A percentile compares a stretch with the other conserved stretches of the same genome.
phyloP scores from a whole-genome alignment of 1,140 invertebrate genomes.

The Drosophila leontia region DNA sequence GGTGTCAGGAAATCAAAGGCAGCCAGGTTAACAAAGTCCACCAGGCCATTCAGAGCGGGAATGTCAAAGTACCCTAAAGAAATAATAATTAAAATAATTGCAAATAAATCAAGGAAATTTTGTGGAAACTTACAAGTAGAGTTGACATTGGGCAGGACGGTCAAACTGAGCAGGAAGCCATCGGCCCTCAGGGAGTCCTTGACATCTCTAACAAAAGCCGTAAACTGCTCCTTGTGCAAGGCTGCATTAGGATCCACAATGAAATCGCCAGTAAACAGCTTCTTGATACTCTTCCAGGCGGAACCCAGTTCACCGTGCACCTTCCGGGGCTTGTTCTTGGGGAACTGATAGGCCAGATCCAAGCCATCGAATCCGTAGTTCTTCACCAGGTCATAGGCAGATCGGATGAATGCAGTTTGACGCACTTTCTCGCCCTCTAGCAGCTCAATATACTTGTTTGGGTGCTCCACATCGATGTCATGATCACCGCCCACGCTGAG shows the following conservation, averaged over 20 bases:
- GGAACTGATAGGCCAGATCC: constrained; percentile 94
- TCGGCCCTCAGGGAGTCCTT: constrained; percentile 88
- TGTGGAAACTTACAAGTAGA: constrained; percentile 87
- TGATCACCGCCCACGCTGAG: constrained; percentile 91
- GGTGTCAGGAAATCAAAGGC: constrained; percentile 93
- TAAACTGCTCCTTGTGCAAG: constrained; percentile 91
- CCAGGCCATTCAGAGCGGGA: constrained; percentile 88
- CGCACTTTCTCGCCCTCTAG: constrained; percentile 89
- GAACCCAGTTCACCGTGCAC: constrained; percentile 88
- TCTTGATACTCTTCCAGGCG: constrained; percentile 90
- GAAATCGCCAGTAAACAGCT: constrained; percentile 89
- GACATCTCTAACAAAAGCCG: constrained; percentile 89
- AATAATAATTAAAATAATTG: not conserved
- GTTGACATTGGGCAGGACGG: constrained; percentile 92
- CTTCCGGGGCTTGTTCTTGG: constrained; percentile 90
- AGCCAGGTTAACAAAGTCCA: constrained; percentile 93
- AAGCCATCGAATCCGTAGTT: constrained; percentile 93
- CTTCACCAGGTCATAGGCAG: constrained; percentile 88
- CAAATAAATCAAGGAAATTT: not conserved
- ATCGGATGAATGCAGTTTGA: constrained; percentile 90
- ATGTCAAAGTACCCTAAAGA: constrained; percentile 91
- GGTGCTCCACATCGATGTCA: constrained; percentile 86
- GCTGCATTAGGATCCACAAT: constrained; percentile 90
- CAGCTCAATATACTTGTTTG: constrained; percentile 84
- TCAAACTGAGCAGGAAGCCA: constrained; percentile 88